Evolutionary conservation across 2,797 vertebrate genomes (phyloP).

Genomic region (Crypturellus tataupa): DNA sequence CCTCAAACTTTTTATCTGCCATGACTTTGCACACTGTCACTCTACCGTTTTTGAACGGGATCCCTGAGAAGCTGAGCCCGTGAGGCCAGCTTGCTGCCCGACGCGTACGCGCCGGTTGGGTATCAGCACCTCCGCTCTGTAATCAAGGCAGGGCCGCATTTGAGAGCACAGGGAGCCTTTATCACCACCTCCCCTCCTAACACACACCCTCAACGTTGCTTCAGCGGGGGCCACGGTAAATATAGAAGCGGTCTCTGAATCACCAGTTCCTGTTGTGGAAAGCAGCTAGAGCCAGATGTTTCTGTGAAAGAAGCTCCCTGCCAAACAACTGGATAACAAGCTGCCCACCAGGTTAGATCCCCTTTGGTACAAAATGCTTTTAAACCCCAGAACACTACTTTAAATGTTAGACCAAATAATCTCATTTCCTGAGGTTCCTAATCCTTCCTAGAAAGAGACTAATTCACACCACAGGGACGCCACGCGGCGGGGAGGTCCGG

Average conservation of each 20-base stretch:
- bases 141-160: not conserved
- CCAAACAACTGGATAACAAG: constrained; percentile 4
- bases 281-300: constrained; percentile 48
- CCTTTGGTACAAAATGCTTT: not conserved
- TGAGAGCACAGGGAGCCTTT: not conserved
- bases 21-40: not conserved
- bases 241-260: constrained; percentile 60
- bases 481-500: not conserved
- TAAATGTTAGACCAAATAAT: not conserved
- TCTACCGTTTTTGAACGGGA: not conserved
- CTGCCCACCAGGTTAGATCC: not conserved
- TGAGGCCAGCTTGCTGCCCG: not conserved
- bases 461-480: not conserved
- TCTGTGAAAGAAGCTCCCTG: constrained; percentile 1
- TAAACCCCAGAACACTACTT: not conserved
- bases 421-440: not conserved
- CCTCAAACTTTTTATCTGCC: not conserved
- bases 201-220: constrained; percentile 15
- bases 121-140: not conserved
- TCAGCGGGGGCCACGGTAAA: not conserved
- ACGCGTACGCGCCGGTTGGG: not conserved
- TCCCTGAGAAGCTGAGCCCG: not conserved
- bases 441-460: not conserved
- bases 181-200: not conserved
- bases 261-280: constrained; percentile 54